Percentiles rank a stretch among this genome's conserved stretches.
phyloP scores from a whole-genome alignment of 2,888 invertebrate species.

The Cabera pusaria region DNA sequence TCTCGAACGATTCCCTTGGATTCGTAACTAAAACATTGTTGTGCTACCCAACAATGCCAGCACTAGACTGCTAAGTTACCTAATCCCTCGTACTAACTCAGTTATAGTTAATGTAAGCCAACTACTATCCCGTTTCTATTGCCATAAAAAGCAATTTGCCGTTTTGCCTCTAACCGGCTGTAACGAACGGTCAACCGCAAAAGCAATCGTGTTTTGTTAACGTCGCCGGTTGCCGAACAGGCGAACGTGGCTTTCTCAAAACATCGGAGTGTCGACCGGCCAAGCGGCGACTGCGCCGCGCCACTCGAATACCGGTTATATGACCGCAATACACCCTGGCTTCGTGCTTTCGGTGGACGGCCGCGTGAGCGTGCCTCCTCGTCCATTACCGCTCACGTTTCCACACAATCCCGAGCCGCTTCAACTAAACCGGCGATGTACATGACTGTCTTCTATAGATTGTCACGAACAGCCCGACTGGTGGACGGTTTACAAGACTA shows the following conservation, averaged over 20 bases:
- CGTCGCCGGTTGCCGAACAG: slow-evolving; percentile 53
- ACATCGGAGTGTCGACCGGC: slow-evolving; percentile 68
- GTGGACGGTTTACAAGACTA: slow-evolving; percentile 69
- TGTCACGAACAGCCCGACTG: slow-evolving; percentile 44
- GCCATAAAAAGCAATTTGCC: slow-evolving; percentile 50
- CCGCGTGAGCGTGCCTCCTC: slow-evolving; percentile 36
- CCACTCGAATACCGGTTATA: slow-evolving; percentile 81
- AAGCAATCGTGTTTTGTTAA: slow-evolving; percentile 73
- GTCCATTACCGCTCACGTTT: slow-evolving; percentile 55
- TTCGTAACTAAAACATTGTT: background rate
- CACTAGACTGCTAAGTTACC: too few species aligned
- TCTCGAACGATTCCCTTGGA: background rate
- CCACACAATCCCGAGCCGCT: slow-evolving; percentile 23
- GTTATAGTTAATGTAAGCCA: slow-evolving; percentile 13
- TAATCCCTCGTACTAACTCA: slow-evolving; percentile 1
- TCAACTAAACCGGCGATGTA: slow-evolving; percentile 53
- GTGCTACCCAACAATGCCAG: too few species aligned
- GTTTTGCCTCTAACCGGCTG: slow-evolving; percentile 46
- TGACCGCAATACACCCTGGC: slow-evolving; percentile 78
- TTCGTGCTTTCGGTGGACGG: slow-evolving; percentile 46
- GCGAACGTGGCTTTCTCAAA: slow-evolving; percentile 80
- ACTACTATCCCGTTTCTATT: slow-evolving; percentile 21
- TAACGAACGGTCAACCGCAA: slow-evolving; percentile 60
- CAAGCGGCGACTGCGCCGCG: slow-evolving; percentile 67
- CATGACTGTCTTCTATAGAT: slow-evolving; percentile 29